These are phyloP conservation scores for Heteropelma amictum DNA, from an alignment of 2,888 invertebrate species.

Conservation along the genomic window DNA sequence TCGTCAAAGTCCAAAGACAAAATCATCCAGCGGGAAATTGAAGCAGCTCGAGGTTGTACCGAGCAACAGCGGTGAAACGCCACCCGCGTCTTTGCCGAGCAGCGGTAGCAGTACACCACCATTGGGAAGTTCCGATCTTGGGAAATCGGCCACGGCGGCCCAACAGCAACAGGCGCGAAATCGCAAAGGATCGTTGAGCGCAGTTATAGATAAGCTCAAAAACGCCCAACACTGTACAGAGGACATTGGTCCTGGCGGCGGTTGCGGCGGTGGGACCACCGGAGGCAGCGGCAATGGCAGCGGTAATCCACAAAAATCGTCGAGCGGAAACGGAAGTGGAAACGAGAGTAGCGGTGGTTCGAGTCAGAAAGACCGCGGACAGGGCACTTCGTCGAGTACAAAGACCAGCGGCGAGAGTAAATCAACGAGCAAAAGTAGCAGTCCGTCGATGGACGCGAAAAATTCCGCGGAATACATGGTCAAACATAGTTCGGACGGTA, in stretches of 20 bases:
- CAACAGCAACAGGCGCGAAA: constrained; percentile 81
- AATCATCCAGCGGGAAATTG: constrained; percentile 83
- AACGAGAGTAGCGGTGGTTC: constrained; percentile 53
- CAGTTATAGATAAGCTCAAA: constrained; percentile 92
- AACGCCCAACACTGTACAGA: constrained; percentile 86
- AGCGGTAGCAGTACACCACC: constrained; percentile 78
- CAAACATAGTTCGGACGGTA: constrained; percentile 92
- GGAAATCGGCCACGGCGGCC: constrained; percentile 81
- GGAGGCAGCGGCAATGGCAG: constrained; percentile 77
- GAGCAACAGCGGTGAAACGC: constrained; percentile 66
- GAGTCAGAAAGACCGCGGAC: constrained; percentile 66
- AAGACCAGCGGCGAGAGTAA: constrained; percentile 73
- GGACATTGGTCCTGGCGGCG: constrained; percentile 78
- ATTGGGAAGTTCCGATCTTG: constrained; percentile 81
- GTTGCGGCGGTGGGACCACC: constrained; percentile 80
- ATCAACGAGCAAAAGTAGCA: constrained; percentile 66
- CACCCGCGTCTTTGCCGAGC: constrained; percentile 63
- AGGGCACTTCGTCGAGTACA: constrained; percentile 69
- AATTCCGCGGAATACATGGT: constrained; percentile 91
- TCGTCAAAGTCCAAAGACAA: constrained; percentile 83
- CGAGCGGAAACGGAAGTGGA: constrained; percentile 76
- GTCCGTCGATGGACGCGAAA: constrained; percentile 79
- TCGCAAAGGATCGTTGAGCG: constrained; percentile 87
- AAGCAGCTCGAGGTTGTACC: constrained; percentile 84
- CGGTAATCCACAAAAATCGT: constrained; percentile 73